These are phyloP conservation scores for Calosoma granatense DNA, from an alignment of 1,140 invertebrate species.

Conservation along the genomic window DNA sequence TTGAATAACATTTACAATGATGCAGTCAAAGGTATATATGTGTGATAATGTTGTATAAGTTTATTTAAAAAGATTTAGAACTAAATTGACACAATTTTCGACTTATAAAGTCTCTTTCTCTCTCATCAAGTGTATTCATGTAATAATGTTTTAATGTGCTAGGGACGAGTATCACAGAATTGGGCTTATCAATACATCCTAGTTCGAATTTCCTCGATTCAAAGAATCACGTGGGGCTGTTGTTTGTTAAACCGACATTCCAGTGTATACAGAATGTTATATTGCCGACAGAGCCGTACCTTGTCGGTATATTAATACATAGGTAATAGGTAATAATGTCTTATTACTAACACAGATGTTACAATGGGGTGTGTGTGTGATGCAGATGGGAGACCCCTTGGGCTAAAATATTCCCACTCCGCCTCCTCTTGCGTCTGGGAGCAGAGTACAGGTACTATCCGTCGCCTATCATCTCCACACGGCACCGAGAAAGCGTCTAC, in stretches of 20 bases:
- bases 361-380: slow-evolving; percentile 2
- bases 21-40: slow-evolving; percentile 60
- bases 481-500: slow-evolving; percentile 70
- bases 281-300: slow-evolving; percentile 63
- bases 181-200: slow-evolving; percentile 56
- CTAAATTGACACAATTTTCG: neutral
- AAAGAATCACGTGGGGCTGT: slow-evolving; percentile 74
- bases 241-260: slow-evolving; percentile 72
- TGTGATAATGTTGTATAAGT: slow-evolving; percentile 12
- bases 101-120: slow-evolving; percentile 9
- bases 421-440: slow-evolving; percentile 68
- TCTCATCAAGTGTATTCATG: too few relatives aligned
- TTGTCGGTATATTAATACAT: slow-evolving; percentile 74
- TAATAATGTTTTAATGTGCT: too few relatives aligned
- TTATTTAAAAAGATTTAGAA: neutral
- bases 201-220: slow-evolving; percentile 58
- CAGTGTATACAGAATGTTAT: slow-evolving; percentile 73
- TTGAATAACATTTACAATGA: slow-evolving; percentile 67
- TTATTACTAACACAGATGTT: slow-evolving; percentile 9
- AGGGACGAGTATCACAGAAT: slow-evolving; percentile 62
- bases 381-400: slow-evolving; percentile 73
- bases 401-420: slow-evolving; percentile 75
- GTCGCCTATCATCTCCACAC: slow-evolving; percentile 71
- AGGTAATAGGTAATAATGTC: slow-evolving; percentile 44
- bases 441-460: slow-evolving; percentile 85